Percentiles rank a stretch among this genome's conserved stretches.
Conservation (phyloP, 1,140 invertebrate species). For the Zophobas morio region DNA sequence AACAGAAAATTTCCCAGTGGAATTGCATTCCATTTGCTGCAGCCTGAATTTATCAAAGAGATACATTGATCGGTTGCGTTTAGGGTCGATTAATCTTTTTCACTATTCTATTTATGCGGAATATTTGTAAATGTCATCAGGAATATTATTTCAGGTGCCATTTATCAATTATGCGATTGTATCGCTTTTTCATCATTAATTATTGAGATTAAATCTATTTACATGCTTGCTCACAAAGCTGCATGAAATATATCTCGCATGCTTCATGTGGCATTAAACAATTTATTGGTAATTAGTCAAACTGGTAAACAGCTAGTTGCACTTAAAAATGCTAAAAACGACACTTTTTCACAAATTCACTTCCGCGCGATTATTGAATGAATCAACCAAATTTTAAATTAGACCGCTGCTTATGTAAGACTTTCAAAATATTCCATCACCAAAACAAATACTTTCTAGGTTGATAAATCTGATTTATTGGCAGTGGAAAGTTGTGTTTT, state of each 20-base stretch:
- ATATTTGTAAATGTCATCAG: slow-evolving; percentile 47
- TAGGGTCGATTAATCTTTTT: slow-evolving; percentile 53
- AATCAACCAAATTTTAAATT: no score
- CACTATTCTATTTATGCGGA: slow-evolving; percentile 48
- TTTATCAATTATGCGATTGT: slow-evolving; percentile 47
- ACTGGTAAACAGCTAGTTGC: not conserved
- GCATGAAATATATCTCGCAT: slow-evolving; percentile 35
- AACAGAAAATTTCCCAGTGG: slow-evolving; percentile 59
- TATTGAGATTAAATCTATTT: slow-evolving; percentile 48
- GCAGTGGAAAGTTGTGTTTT: no score
- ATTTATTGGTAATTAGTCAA: slow-evolving; percentile 37
- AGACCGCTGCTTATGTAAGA: no score
- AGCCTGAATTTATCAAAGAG: slow-evolving; percentile 51
- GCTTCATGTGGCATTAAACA: slow-evolving; percentile 29
- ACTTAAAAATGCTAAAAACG: no score
- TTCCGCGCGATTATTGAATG: no score
- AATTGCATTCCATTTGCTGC: slow-evolving; percentile 56
- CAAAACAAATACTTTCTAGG: no score
- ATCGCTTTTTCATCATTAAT: slow-evolving; percentile 48
- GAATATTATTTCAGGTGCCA: slow-evolving; percentile 44
- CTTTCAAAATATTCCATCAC: no score
- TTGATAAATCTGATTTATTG: no score
- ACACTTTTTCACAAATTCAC: no score
- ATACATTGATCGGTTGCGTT: slow-evolving; percentile 50
- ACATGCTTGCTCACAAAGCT: slow-evolving; percentile 34